Base-by-base conservation (phyloP, 2,797 vertebrate genomes). In the Clarias fuscus region DNA sequence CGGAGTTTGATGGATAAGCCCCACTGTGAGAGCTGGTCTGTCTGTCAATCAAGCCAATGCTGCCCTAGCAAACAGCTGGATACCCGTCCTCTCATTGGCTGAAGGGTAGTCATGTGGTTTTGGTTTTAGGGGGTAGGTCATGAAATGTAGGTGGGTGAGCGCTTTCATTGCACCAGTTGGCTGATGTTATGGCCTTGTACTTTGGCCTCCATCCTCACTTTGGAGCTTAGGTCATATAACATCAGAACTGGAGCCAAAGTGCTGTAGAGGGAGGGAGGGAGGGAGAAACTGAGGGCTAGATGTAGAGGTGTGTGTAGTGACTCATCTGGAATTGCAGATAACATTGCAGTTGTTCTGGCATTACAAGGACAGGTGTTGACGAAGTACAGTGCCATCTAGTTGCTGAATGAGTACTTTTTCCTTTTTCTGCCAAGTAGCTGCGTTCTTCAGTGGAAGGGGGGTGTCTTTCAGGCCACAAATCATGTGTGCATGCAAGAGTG, bases 151-250 rank as follows among this genome's bases (percentile, higher is more conserved):
- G 91, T 83, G 90, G 90, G 76, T 86, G 59, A 89, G 73, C 88
- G 89, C 61, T 70, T 83, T 65, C 62, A 84, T 77, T 85, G 89
- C 91, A 91, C 89, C 89, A 89, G 90, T 93, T 94, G 91, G 89
- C 88, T 90, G 53, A n/a, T 85, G 82, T 90, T 92, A 86, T 87
- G 91, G 92, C 92, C 87, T 92, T 91, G 91, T 92, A 90, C 88
- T 89, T 89, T 90, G 92, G 92, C 93, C 92, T 91, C 90, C 91
- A 92, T 93, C 91, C 90, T 92, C 90, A 82, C 88, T 89, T 86
- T 88, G 84, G 87, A 87, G 89, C 89, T 89, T 87, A 84, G 84
- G 88, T 85, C 75, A 72, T 86, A 88, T 70, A 87, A 87, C 85
- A 79, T 76, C 20, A 82, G 56, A 88, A 87, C 84, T 27, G 61